phyloP scores from a whole-genome alignment of 2,797 vertebrate species.

The Acrossocheilus fasciatus region DNA sequence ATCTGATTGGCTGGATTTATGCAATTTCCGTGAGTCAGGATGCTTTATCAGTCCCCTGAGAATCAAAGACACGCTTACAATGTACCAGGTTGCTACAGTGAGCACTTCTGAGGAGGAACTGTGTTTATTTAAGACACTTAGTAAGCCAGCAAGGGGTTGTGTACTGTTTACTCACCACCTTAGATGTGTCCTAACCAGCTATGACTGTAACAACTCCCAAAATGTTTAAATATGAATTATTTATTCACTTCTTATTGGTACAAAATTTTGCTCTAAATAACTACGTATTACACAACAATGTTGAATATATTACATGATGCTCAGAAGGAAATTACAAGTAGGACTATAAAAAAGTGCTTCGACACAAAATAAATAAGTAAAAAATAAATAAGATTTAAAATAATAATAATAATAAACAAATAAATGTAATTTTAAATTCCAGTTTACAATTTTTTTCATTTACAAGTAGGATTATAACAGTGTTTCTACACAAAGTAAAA shows the following conservation, averaged over 20 bases:
- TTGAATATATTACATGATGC: background rate
- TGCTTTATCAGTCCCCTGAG: background rate
- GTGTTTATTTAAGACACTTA: background rate
- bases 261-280: background rate
- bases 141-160: background rate
- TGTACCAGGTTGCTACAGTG: background rate
- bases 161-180: background rate
- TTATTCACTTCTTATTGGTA: background rate
- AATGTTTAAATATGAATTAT: too few relatives aligned
- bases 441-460: background rate
- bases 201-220: background rate
- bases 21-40: background rate
- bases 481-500: background rate
- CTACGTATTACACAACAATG: background rate
- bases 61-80: background rate
- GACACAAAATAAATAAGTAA: background rate
- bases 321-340: background rate
- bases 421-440: too few relatives aligned
- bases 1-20: conserved; percentile 35
- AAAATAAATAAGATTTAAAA: too few relatives aligned
- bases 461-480: background rate
- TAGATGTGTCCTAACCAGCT: background rate
- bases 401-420: too few relatives aligned
- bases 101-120: background rate
- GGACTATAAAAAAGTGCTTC: background rate